Evolutionary conservation across 2,797 vertebrate species (phyloP).

Genomic region (Megaceryle alcyon): DNA sequence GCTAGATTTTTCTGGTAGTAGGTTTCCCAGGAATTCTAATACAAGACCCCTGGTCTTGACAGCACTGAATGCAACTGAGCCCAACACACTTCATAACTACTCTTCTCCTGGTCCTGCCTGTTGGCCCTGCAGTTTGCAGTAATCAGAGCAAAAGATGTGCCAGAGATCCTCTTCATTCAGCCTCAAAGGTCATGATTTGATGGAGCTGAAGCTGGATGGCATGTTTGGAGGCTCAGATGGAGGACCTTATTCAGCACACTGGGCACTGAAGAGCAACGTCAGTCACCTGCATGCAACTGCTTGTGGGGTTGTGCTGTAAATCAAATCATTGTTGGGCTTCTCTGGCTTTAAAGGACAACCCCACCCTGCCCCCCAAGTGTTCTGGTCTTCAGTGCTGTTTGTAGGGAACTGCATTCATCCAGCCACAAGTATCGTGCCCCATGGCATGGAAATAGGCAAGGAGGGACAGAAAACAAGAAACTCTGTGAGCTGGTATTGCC

Average conservation of each 20-base stretch:
- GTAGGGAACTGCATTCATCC: background rate
- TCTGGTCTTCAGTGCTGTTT: background rate
- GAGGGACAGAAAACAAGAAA: background rate
- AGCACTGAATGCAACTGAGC: background rate
- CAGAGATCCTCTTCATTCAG: background rate
- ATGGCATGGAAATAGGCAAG: background rate
- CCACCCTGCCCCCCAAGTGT: background rate
- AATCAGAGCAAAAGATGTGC: background rate
- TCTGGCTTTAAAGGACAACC: background rate
- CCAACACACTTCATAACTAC: background rate
- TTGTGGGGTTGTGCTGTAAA: background rate
- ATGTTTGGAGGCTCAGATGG: background rate
- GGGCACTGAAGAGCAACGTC: rapidly evolving
- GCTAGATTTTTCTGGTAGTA: background rate
- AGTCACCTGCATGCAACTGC: background rate
- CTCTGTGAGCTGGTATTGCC: background rate
- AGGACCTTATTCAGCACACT: background rate
- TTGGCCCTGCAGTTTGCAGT: background rate
- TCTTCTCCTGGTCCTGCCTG: background rate
- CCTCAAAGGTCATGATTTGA: background rate
- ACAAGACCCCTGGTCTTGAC: background rate
- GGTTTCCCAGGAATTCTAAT: background rate
- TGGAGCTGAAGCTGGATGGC: background rate
- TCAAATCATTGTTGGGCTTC: background rate
- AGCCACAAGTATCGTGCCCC: background rate